A percentile compares a stretch with the other conserved stretches of the same genome.
Conservation (phyloP, 2,888 invertebrate genomes). For the Apamea sordens region DNA sequence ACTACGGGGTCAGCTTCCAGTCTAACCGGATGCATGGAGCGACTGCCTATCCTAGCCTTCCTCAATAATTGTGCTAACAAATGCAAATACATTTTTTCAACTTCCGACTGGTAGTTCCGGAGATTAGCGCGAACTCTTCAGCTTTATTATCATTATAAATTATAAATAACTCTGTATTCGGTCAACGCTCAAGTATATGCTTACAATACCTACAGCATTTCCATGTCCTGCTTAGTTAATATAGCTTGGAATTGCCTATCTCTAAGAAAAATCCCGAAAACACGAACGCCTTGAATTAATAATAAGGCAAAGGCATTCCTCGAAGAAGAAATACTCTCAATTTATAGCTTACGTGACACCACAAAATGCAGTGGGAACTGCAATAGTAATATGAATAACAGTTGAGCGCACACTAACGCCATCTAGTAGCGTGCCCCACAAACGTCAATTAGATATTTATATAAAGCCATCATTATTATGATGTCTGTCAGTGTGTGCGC, state of each 20-base stretch:
- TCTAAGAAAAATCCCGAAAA: slow-evolving; percentile 11
- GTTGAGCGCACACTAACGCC: slow-evolving; percentile 37
- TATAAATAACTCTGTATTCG: not conserved
- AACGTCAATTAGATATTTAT: slow-evolving; percentile 50
- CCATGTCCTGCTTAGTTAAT: not conserved
- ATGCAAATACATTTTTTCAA: not conserved
- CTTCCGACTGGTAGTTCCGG: not conserved
- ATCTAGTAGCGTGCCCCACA: slow-evolving; percentile 49
- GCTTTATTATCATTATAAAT: not conserved
- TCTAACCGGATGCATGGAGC: too few relatives aligned
- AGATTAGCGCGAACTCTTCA: not conserved
- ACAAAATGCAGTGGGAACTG: slow-evolving; percentile 49
- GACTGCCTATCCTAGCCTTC: not conserved
- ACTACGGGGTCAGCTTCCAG: too few relatives aligned
- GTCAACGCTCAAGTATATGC: not conserved
- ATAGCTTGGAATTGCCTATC: not conserved
- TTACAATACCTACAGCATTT: not conserved
- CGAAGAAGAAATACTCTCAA: slow-evolving; percentile 48
- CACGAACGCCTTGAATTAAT: slow-evolving; percentile 47
- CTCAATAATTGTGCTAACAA: not conserved
- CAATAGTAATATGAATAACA: slow-evolving; percentile 44
- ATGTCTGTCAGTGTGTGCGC: slow-evolving; percentile 62
- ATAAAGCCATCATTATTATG: slow-evolving; percentile 57
- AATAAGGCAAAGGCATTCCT: slow-evolving; percentile 32
- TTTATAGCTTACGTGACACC: slow-evolving; percentile 53